A percentile compares a stretch with the other conserved stretches of the same genome.
These are phyloP conservation scores for Conops quadrifasciatus DNA, from an alignment of 2,888 invertebrate genomes.

Conservation along the genomic window DNA sequence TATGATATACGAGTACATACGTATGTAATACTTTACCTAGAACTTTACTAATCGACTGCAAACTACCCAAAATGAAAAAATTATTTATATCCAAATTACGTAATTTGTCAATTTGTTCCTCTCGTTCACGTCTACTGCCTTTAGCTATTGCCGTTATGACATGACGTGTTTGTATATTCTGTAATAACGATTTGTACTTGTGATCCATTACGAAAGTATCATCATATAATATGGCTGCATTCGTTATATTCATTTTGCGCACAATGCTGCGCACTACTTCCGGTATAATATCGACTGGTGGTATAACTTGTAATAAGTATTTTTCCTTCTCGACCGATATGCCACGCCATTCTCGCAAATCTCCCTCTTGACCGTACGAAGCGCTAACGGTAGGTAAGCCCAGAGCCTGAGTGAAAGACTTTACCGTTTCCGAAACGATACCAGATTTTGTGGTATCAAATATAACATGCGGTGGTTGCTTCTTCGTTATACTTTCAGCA, in stretches of 20 bases:
- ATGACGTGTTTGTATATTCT: conserved; percentile 90
- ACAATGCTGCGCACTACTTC: conserved; percentile 85
- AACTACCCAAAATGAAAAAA: conserved; percentile 83
- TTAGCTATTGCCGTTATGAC: conserved; percentile 78
- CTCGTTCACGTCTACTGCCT: conserved; percentile 67
- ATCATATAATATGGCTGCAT: conserved; percentile 92
- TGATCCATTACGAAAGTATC: conserved; percentile 91
- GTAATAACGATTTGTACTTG: conserved; percentile 88
- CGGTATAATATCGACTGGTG: conserved; percentile 85
- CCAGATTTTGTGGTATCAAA: conserved; percentile 85
- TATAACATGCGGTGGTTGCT: conserved; percentile 79
- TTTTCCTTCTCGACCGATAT: conserved; percentile 75
- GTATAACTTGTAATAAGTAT: conserved; percentile 78
- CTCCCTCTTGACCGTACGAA: conserved; percentile 86
- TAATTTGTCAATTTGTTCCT: conserved; percentile 76
- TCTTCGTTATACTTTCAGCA: conserved; percentile 71
- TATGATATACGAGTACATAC: neutral
- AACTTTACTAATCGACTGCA: conserved; percentile 75
- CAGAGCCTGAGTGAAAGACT: conserved; percentile 81
- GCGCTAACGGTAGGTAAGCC: conserved; percentile 84
- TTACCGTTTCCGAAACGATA: conserved; percentile 83
- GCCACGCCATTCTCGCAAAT: conserved; percentile 83
- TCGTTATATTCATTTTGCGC: conserved; percentile 84
- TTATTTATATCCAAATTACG: conserved; percentile 87
- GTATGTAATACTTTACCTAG: conserved; percentile 67